Evolutionary conservation across 2,797 vertebrate species (phyloP).

Genomic region (Platalea minor): DNA sequence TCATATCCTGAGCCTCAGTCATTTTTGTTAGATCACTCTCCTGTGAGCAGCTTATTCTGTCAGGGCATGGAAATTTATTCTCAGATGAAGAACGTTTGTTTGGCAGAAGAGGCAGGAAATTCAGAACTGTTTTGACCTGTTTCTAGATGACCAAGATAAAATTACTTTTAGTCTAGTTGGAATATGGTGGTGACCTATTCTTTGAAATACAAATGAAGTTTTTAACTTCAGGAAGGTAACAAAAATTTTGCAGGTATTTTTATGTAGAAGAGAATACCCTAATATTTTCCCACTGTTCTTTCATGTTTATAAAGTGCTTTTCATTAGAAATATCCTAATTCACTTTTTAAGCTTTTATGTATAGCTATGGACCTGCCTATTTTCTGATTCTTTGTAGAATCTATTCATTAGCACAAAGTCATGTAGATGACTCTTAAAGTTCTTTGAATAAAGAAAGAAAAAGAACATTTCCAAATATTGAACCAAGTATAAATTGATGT

Average conservation of each 20-base stretch:
- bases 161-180: background rate
- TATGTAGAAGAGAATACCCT: background rate
- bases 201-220: background rate
- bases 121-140: slow-evolving; percentile 33
- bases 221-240: background rate
- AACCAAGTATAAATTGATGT: slow-evolving; percentile 14
- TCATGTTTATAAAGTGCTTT: slow-evolving; percentile 5
- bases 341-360: background rate
- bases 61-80: slow-evolving; percentile 56
- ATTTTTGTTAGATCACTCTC: slow-evolving; percentile 48
- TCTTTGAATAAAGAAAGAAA: slow-evolving; percentile 1
- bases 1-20: slow-evolving; percentile 31
- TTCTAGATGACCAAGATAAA: slow-evolving; percentile 17
- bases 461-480: slow-evolving; percentile 18
- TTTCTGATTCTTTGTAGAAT: slow-evolving; percentile 1
- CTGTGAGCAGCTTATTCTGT: slow-evolving; percentile 48
- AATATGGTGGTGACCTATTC: background rate
- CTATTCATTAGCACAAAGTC: slow-evolving; percentile 6
- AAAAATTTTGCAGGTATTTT: slow-evolving; percentile 1
- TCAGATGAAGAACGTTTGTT: slow-evolving; percentile 19
- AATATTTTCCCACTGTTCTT: background rate
- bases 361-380: background rate
- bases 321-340: background rate
- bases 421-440: slow-evolving; percentile 1
- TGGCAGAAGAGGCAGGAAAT: slow-evolving; percentile 35